Evolutionary conservation across 2,113 vertebrate genomes (phyloP).

Genomic region (Collichthys lucidus): DNA sequence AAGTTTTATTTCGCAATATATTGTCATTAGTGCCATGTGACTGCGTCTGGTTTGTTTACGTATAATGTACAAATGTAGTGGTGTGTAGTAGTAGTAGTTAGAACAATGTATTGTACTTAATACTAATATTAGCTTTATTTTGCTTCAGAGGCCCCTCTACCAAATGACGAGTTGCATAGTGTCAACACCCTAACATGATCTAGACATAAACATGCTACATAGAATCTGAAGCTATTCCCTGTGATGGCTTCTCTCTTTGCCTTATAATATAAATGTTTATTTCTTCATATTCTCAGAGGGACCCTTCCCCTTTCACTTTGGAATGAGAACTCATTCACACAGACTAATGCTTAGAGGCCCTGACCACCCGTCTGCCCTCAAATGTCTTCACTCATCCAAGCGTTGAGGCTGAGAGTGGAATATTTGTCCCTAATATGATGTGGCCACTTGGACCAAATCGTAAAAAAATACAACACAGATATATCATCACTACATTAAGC

Average conservation of each 20-base stretch:
- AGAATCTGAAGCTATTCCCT: background rate
- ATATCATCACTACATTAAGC: too few species aligned
- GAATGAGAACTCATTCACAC: background rate
- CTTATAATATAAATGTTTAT: background rate
- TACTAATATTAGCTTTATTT: background rate
- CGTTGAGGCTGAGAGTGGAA: background rate
- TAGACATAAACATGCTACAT: background rate
- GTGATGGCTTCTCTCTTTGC: background rate
- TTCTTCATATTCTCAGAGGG: background rate
- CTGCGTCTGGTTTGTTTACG: too few species aligned
- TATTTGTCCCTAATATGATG: background rate
- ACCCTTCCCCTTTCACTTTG: background rate
- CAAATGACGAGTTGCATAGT: background rate
- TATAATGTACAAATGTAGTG: too few species aligned
- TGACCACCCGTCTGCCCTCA: background rate
- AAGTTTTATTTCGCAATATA: too few species aligned
- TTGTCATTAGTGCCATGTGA: too few species aligned
- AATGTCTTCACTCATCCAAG: background rate
- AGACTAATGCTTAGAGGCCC: background rate
- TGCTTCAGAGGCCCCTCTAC: background rate
- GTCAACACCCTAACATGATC: background rate
- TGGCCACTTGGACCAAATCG: too few species aligned
- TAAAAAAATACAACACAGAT: too few species aligned
- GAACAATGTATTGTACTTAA: background rate
- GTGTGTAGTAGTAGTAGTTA: too few species aligned